Base-by-base conservation (phyloP, 2,113 vertebrate genomes). In the Todiramphus saurophagus region DNA sequence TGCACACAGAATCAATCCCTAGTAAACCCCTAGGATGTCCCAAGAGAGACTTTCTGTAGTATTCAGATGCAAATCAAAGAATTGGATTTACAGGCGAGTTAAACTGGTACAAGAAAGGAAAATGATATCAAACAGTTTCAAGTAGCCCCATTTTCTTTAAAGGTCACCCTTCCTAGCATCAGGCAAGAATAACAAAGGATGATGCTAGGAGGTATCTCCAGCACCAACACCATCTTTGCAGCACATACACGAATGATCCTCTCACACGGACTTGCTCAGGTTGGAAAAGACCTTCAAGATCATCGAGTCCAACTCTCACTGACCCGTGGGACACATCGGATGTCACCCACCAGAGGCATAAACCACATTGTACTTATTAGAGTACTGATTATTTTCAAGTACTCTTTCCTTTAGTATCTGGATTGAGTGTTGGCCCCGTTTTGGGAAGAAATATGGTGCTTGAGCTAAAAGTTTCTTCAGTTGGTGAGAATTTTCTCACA, bases 141-240 rank as follows among this genome's bases (percentile, higher is more conserved):
- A 44, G n/a, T 8, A 79, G 43, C n/a, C 16, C 18, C 20, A 3
- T 51, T 56, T 64, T 27, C n/a, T 75, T 41, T 11, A 14, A n/a
- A 39, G 13, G 8, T 60, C 20, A 48, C 67, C 30, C 28, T 82
- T 35, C 25, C 17, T 12, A 30, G 31, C 41, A n/a, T 8, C 1
- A 8, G 37, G 30, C 39, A 60, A 60, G 20, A 69, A 33, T 9
- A 33, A 16, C 35, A 30, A 15, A 19, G 35, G 62, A 9, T 24
- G 43, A 20, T 41, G 2, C 4, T 2, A 72, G 64, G 7, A 35
- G 5, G 16, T 33, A 16, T 16, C 28, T 60, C 7, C 59, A 81
- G 64, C 53, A 39, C 64, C 63, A 11, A 4, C 79, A 43, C 10
- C 48, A 18, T 0, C 0, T 13, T 59, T 3, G 3, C 31, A 44